Evolutionary conservation across 2,888 invertebrate genomes (phyloP), one percentile per base, ranked within the genome.

Genomic region (Spisula solida): DNA sequence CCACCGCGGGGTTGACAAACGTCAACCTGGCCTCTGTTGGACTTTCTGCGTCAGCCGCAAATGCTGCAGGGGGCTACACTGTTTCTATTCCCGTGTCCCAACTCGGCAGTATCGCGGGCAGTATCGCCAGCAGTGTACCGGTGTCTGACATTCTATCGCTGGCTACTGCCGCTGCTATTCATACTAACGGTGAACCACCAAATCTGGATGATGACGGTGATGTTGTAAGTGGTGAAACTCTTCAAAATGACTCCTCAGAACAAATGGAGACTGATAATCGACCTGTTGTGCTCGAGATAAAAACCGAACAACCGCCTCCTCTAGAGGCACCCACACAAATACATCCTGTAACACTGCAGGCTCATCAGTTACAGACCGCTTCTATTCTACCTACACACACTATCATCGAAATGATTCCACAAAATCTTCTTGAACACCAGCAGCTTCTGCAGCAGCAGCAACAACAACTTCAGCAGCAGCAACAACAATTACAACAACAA

Each of bases 381-480:
- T 81, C 88, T 29, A 66, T 88, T 29, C 56, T 90, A 6, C 87
- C 88, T 0, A 51, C 90, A 29, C 92, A 90, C 75, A 90, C 92
- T 34, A 90, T 92, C 70, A 88, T 92, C 34, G 92, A 92, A 66
- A 92, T 92, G 92, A 75, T 92, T 18, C 92, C 92, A 47, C 92
- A 92, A 81, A 87, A 87, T 47, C 80, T 92, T 29, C 86, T 90
- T 10, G 90, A 92, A 41, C 92, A 92, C 48, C 92, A 92, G 51
- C 90, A 92, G 34, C 86, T 90, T 5, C 60, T 92, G 14, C 92
- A 90, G 55, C 92, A 92, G 48, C 92, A 92, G n/a, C 90, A 92
- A 16, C 87, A 87, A 25, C 90, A 90, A 29, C 60, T 89, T 20
- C 92, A 92, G 56, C 90, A 90, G 29, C 92, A 92, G 51, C 92